Base-by-base conservation (phyloP, 2,888 invertebrate genomes). In the Helleia helle region DNA sequence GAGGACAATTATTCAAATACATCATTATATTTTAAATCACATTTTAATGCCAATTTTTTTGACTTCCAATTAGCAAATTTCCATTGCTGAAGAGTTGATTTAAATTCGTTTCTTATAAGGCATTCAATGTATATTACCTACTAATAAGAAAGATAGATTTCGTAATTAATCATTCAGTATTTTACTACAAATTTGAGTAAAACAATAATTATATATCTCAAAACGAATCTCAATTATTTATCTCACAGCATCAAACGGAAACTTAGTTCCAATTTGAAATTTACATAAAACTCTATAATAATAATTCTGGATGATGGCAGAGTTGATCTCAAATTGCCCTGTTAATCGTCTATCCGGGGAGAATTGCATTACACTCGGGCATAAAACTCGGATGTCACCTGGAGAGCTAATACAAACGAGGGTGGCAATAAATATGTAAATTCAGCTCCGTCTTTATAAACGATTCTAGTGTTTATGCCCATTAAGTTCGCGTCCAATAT, bases 401-500 rank as follows among this genome's bases (percentile, higher is more conserved):
- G 50, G 46, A 44, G 42, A 44, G 50, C 45, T 49, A 26, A 43
- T 56, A 59, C 55, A 56, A 58, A 56, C 55, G 54, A 58, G 57
- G 56, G 54, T 49, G 50, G 65, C 64, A 71, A 74, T 73, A 71
- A 73, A 73, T 65, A 74, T 74, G 73, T 64, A 71, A 73, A 74
- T 71, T 54, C 22, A 47, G 36, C 55, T 49, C 48, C 52, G 40
- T 39, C 36, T 14, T 24, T 34, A 42, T 44, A 46, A 40, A 46
- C 50, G 48, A 52, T 46, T 50, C 51, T 45, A 42, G 41, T 44
- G 41, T 46, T 48, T 53, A 47, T 50, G 38, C 43, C 46, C 36
- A 36, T 41, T 31, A 43, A n/a, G 26, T 28, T 48, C 46, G 40
- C 43, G 48, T 46, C 47, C 50, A 52, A 46, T 42, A 46, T 49